A percentile compares a stretch with the other conserved stretches of the same genome.
phyloP scores from a whole-genome alignment of 2,113 vertebrate genomes.

The Plectropomus leopardus region DNA sequence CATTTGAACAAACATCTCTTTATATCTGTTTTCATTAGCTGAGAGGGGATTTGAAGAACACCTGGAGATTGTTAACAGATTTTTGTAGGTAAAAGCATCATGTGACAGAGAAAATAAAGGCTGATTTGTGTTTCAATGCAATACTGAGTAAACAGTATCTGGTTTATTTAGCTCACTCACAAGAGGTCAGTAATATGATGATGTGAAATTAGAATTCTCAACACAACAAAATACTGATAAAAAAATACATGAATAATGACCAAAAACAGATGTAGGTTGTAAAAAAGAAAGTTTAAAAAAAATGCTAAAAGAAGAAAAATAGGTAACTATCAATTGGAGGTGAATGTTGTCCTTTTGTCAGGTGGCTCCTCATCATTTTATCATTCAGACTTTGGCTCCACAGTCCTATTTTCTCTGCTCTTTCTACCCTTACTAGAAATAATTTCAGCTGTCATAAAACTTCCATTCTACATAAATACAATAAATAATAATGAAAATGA shows the following conservation, averaged over 20 bases:
- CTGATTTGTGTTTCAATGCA: not conserved
- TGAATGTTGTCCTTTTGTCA: constrained; percentile 51
- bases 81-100: not conserved
- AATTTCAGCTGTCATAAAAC: constrained; percentile 10
- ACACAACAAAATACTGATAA: constrained; percentile 37
- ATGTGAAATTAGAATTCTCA: constrained; percentile 28
- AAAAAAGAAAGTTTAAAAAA: constrained; percentile 35
- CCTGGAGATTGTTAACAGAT: not conserved
- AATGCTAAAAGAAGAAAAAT: constrained; percentile 41
- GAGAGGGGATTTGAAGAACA: not conserved
- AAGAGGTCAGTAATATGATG: constrained; percentile 21
- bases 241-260: constrained; percentile 50
- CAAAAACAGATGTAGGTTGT: constrained; percentile 39
- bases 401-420: constrained; percentile 29
- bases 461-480: constrained; percentile 70
- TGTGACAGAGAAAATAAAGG: not conserved
- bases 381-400: constrained; percentile 30
- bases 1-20: not conserved
- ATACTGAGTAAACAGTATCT: constrained; percentile 43
- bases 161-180: constrained; percentile 64
- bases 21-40: not conserved
- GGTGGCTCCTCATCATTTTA: constrained; percentile 32
- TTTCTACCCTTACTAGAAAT: constrained; percentile 14
- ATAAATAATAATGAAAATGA: constrained; percentile 71
- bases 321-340: constrained; percentile 30